These are phyloP conservation scores for Gastracanthus pulcherrimus DNA, from an alignment of 2,888 invertebrate species.

Conservation along the genomic window DNA sequence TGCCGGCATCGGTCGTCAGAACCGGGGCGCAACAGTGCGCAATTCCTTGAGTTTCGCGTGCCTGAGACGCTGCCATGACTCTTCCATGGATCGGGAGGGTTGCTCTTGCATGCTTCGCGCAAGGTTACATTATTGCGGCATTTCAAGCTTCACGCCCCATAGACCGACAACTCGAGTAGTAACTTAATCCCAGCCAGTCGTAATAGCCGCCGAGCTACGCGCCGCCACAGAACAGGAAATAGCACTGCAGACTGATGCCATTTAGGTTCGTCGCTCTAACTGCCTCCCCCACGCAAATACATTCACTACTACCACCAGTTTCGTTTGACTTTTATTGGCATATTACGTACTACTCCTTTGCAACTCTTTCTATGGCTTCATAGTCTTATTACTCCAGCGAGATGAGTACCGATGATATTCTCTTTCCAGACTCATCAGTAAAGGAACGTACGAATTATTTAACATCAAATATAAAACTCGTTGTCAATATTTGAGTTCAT, in stretches of 20 bases:
- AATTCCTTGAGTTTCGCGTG: constrained; percentile 59
- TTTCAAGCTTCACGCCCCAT: constrained; percentile 72
- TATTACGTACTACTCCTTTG: constrained; percentile 57
- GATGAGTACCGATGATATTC: too few species aligned
- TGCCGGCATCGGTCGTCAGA: neutral
- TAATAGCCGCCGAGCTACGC: constrained; percentile 60
- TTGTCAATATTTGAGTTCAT: too few species aligned
- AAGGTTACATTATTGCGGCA: constrained; percentile 72
- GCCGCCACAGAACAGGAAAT: constrained; percentile 30
- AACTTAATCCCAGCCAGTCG: constrained; percentile 68
- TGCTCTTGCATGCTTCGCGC: constrained; percentile 62
- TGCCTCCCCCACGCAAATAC: neutral
- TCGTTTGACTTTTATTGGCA: constrained; percentile 60
- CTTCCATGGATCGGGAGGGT: constrained; percentile 57
- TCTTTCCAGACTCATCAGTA: too few species aligned
- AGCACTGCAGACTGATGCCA: constrained; percentile 32
- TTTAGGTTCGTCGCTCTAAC: constrained; percentile 22
- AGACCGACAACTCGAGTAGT: constrained; percentile 68
- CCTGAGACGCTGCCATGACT: constrained; percentile 59
- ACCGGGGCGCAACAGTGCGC: constrained; percentile 7
- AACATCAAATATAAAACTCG: too few species aligned
- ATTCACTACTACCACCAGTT: constrained; percentile 33
- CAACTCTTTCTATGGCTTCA: too few species aligned
- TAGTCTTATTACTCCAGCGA: too few species aligned
- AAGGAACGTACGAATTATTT: too few species aligned